Conservation (phyloP, 2,888 invertebrate genomes). For the Ornithoptera alexandrae region DNA sequence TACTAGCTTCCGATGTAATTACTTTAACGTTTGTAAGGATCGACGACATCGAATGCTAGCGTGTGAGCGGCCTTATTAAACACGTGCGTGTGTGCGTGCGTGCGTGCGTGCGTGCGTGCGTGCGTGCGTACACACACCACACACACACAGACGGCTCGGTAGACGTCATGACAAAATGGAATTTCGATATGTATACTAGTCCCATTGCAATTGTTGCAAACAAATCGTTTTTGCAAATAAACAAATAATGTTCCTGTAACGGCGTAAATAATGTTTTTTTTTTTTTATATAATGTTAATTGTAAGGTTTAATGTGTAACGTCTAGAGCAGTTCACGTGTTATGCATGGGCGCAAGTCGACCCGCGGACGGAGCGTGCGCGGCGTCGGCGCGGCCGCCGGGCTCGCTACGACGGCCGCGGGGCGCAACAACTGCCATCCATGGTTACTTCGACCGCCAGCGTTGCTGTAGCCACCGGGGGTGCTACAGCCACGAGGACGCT, state of each 20-base stretch:
- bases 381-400: slow-evolving; percentile 37
- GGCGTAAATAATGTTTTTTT: slow-evolving; percentile 69
- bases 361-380: slow-evolving; percentile 37
- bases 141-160: no score
- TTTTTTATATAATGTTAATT: slow-evolving; percentile 52
- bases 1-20: no score
- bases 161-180: slow-evolving; percentile 52
- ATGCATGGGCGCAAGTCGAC: slow-evolving; percentile 41
- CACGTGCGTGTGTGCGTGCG: slow-evolving; percentile 42
- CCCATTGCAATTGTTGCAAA: slow-evolving; percentile 65
- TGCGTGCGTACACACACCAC: slow-evolving; percentile 42
- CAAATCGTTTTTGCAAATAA: slow-evolving; percentile 70
- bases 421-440: no score
- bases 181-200: slow-evolving; percentile 70
- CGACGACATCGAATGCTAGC: slow-evolving; percentile 70
- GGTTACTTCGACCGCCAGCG: no score
- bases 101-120: slow-evolving; percentile 38
- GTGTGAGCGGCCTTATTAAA: slow-evolving; percentile 70
- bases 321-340: slow-evolving; percentile 44
- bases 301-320: slow-evolving; percentile 63
- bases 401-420: slow-evolving; percentile 27
- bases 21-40: slow-evolving; percentile 68
- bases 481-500: no score
- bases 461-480: no score
- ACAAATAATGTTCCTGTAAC: slow-evolving; percentile 73